These are phyloP conservation scores for Pomacea canaliculata DNA, from an alignment of 2,888 invertebrate genomes.

Conservation along the genomic window DNA sequence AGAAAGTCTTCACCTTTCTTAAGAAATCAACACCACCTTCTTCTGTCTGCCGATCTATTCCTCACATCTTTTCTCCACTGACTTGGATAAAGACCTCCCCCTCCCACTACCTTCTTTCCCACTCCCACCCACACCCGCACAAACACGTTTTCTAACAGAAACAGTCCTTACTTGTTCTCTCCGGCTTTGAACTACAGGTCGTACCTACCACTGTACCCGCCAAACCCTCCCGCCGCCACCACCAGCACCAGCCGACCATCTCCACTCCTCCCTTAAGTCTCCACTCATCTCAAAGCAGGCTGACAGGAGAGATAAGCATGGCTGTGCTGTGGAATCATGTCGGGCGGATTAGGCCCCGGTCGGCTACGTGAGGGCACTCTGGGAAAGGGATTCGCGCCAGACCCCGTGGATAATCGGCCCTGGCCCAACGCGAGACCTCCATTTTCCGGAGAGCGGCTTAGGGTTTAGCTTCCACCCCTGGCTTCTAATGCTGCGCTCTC, in stretches of 20 bases:
- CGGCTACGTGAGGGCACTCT: slow-evolving; percentile 24
- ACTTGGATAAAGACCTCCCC: too few species aligned
- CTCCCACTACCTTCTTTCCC: background rate
- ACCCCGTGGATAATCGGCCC: slow-evolving; percentile 18
- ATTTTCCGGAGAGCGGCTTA: slow-evolving; percentile 1
- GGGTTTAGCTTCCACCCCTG: background rate
- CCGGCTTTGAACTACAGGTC: too few species aligned
- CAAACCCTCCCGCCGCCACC: too few species aligned
- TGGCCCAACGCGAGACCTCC: background rate
- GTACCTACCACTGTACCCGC: too few species aligned
- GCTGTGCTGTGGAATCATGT: slow-evolving; percentile 24
- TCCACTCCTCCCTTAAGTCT: background rate
- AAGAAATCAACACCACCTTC: too few species aligned
- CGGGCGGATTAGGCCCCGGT: slow-evolving; percentile 17
- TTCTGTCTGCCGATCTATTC: too few species aligned
- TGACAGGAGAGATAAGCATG: slow-evolving; percentile 12
- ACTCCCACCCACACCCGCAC: background rate
- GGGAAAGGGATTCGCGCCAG: slow-evolving; percentile 21
- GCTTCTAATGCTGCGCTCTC: background rate
- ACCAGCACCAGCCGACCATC: background rate
- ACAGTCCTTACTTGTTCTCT: too few species aligned
- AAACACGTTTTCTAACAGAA: too few species aligned
- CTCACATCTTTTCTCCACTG: too few species aligned
- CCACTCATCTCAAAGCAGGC: background rate
- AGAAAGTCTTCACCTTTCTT: too few species aligned